Evolutionary conservation across 2,797 vertebrate species (phyloP), one percentile per base, ranked within the genome.

Genomic region (Pseudotriccus pelzelni): DNA sequence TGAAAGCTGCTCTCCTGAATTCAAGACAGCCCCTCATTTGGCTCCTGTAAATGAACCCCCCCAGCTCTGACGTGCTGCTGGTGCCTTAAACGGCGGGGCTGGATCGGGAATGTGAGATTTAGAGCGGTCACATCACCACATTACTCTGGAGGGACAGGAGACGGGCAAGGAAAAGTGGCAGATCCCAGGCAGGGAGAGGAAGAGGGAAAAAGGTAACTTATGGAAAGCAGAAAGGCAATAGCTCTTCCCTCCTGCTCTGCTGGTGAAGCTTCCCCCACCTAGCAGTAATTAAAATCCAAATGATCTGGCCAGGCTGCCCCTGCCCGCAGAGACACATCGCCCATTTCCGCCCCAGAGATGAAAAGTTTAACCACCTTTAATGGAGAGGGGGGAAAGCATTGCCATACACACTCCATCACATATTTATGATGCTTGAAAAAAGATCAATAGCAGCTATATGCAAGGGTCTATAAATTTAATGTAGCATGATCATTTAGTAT

Each of bases 391-490:
- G 87, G 89, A 90, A 43, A 69, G 63, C 25, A 1, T 36, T 81
- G 76, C 91, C 94, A 68, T 50, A 5, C 25, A 55, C 91, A 56
- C 82, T 94, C 94, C 91, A 92, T 89, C 92, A 90, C 91, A 36
- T 93, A 95, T 95, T 94, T 96, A 96, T 92, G 92, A 91, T 46
- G 95, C 94, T 73, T 72, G 90, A 55, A 91, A 43, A 93, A 89
- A 90, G 96, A 96, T 95, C 96, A 96, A 96, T 95, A 94, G 91
- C 73, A 90, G 96, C 93, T 94, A 91, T 96, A 92, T 95, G 96
- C 95, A 94, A 92, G 60, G 94, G 94, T 93, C 95, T 94, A 94
- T 96, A 96, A 93, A 96, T 94, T 96, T 96, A 94, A 97, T 93
- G 90, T 74, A 86, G 96, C 91, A 22, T 47, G 87, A 96, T 96